Evolutionary conservation across 2,797 vertebrate genomes (phyloP).

Genomic region (Gallinago nigripennis): DNA sequence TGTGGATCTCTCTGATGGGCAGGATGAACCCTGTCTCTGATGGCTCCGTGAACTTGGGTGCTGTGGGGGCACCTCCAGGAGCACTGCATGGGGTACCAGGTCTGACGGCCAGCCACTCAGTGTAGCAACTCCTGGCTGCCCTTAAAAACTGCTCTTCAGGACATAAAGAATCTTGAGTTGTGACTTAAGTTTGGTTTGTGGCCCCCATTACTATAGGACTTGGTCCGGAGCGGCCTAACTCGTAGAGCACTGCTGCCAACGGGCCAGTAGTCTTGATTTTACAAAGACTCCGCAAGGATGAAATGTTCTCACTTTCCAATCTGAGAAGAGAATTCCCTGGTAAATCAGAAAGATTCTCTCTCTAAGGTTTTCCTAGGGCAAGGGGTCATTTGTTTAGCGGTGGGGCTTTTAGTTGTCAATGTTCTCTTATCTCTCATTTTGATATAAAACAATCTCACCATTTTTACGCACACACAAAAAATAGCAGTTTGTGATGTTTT

Average conservation of each 20-base stretch:
- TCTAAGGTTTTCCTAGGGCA: not conserved
- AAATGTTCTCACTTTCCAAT: not conserved
- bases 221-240: not conserved
- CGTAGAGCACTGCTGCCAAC: not conserved
- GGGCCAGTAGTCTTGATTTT: not conserved
- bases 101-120: not conserved
- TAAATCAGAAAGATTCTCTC: not conserved
- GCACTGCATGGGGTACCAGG: accelerated
- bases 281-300: not conserved
- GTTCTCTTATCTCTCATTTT: not conserved
- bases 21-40: not conserved
- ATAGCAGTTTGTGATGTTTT: not conserved
- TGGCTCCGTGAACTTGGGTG: not conserved
- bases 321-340: not conserved
- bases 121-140: not conserved
- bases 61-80: not conserved
- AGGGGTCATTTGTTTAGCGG: not conserved
- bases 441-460: not conserved
- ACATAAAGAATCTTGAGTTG: not conserved
- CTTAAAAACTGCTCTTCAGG: not conserved
- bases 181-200: not conserved
- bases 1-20: not conserved
- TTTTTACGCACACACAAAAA: not conserved
- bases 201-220: not conserved
- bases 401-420: not conserved